These are phyloP conservation scores for Ochropleura leucogaster DNA, from an alignment of 2,888 invertebrate species.

Conservation along the genomic window DNA sequence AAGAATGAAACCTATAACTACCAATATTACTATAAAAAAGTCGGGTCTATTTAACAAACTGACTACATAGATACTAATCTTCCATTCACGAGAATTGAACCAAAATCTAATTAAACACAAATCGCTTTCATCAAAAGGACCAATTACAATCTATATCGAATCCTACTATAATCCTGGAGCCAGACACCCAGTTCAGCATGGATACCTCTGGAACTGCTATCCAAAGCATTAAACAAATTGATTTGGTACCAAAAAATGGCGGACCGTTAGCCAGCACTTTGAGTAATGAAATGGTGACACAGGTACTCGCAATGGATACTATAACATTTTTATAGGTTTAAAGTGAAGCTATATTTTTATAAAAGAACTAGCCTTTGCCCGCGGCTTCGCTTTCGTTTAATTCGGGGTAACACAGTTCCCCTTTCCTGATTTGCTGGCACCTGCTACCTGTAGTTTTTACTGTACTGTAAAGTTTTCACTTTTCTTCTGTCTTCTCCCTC, in stretches of 20 bases:
- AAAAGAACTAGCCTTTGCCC: neutral
- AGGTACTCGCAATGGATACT: conserved; percentile 14
- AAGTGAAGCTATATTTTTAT: conserved; percentile 4
- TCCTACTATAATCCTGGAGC: conserved; percentile 40
- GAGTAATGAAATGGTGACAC: conserved; percentile 71
- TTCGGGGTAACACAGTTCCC: no score
- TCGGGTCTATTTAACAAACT: neutral
- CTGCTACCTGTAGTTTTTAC: no score
- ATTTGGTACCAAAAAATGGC: conserved; percentile 72
- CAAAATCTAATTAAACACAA: conserved; percentile 51
- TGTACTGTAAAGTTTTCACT: no score
- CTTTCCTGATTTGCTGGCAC: no score
- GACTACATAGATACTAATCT: neutral
- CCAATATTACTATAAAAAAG: neutral
- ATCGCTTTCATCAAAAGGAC: conserved; percentile 35
- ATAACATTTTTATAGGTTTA: conserved; percentile 41
- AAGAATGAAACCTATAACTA: neutral
- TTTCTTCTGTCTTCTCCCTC: no score
- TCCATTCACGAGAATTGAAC: neutral
- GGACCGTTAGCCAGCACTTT: conserved; percentile 72
- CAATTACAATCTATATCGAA: conserved; percentile 52
- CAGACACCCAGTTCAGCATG: conserved; percentile 49
- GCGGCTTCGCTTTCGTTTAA: no score
- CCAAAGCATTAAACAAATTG: conserved; percentile 77
- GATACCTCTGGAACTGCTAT: conserved; percentile 62